Evolutionary conservation across 2,113 vertebrate genomes (phyloP), one percentile per base, ranked within the genome.

Genomic region (Hippocampus comes): DNA sequence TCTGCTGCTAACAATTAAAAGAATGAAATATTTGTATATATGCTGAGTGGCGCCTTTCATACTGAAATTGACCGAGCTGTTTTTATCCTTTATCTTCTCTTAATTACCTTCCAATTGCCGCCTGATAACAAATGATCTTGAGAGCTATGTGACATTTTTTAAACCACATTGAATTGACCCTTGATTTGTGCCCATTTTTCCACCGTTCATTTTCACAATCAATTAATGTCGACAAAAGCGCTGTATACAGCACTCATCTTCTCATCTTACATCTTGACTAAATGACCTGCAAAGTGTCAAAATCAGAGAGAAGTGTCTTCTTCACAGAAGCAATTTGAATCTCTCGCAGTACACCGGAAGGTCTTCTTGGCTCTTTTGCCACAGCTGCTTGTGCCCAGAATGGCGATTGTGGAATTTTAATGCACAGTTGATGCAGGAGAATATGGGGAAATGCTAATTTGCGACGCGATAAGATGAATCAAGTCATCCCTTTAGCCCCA

Each of bases 371-470:
- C 78, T 73, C 70, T 85, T 86, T 83, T 63, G 70, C 86, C 83
- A 86, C 82, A 82, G 85, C 82, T 81, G 86, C 89, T 86, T 82
- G 83, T 88, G 85, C 87, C 86, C 83, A 74, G 89, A 91, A 90
- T 91, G 84, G 89, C 78, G 82, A 87, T 88, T 88, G 84, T 83
- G 85, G 88, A 91, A 91, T 92, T 91, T 85, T 82, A 90, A 90
- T 90, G 83, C 88, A 89, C 87, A 87, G 88, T 87, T 87, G 87
- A 90, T 87, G 89, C 88, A 78, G 88, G 86, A 89, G 90, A 92
- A 92, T 92, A 92, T 90, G 88, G 86, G 82, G 82, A 92, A 92
- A 92, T 91, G 91, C 89, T 92, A 92, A 92, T 93, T 93, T 93
- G 89, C 72, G 66, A 82, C 55, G 89, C 72, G 92, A 93, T 93